Evolutionary conservation across 2,113 vertebrate species (phyloP).

Genomic region (Grammomys dolichurus): DNA sequence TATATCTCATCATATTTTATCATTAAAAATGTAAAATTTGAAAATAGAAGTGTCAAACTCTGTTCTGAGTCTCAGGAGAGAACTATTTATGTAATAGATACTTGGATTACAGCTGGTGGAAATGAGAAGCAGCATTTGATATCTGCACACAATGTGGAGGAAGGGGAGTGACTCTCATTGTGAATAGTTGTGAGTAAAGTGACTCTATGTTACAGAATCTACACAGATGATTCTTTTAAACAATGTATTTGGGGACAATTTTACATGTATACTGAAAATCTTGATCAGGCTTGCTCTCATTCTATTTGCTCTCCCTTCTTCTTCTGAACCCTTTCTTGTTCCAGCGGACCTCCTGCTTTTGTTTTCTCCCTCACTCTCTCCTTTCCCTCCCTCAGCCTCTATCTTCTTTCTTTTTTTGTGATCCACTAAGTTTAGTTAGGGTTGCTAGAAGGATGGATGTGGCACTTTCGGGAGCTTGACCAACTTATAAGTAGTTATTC

Average conservation of each 20-base stretch:
- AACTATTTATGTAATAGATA: conserved; percentile 41
- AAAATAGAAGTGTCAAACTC: conserved; percentile 60
- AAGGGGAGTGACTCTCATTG: background rate
- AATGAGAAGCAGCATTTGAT: conserved; percentile 38
- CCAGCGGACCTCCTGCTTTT: background rate
- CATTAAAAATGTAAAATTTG: conserved; percentile 58
- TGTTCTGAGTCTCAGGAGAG: conserved; percentile 15
- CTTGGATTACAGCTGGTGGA: conserved; percentile 30
- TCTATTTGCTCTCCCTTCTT: background rate
- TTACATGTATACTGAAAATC: background rate
- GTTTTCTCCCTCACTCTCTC: background rate
- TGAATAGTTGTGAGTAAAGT: too few relatives aligned
- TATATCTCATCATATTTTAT: conserved; percentile 51
- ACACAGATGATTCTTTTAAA: background rate
- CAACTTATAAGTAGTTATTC: background rate
- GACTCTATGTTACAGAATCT: conserved; percentile 3
- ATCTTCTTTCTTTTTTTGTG: too few relatives aligned
- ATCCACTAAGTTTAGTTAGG: background rate
- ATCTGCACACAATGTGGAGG: background rate
- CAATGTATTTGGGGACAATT: background rate
- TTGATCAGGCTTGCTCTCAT: too few relatives aligned
- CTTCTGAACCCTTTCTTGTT: background rate
- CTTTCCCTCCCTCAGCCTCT: background rate
- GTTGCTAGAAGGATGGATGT: background rate
- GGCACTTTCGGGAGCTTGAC: background rate